phyloP scores from a whole-genome alignment of 1,140 invertebrate species.

The Camponotus vicinus region DNA sequence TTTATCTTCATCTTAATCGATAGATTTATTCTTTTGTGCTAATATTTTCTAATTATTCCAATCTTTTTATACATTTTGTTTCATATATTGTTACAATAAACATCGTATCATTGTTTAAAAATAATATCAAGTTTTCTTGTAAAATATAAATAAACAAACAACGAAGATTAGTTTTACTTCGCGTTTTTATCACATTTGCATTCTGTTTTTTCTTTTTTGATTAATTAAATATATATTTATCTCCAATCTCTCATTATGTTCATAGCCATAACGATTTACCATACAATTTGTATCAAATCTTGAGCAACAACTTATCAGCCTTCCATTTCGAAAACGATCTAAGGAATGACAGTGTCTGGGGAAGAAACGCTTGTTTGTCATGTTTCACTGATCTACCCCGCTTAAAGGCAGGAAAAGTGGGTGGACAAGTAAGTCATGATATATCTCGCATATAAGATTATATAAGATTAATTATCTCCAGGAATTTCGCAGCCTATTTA shows the following conservation, averaged over 20 bases:
- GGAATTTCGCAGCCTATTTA: not conserved
- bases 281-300: constrained; percentile 83
- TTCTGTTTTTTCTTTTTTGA: not conserved
- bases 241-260: constrained; percentile 23
- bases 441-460: not conserved
- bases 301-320: constrained; percentile 86
- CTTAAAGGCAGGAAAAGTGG: constrained; percentile 87
- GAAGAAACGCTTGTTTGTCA: constrained; percentile 71
- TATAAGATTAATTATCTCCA: constrained; percentile 32
- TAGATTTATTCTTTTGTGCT: not conserved
- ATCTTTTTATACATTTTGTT: not conserved
- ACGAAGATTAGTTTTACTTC: constrained; percentile 9
- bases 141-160: not conserved
- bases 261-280: constrained; percentile 89
- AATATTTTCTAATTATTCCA: not conserved
- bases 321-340: constrained; percentile 86
- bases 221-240: not conserved
- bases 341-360: constrained; percentile 82
- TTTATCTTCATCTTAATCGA: not conserved
- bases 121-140: not conserved
- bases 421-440: constrained; percentile 87
- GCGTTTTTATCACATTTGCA: not conserved
- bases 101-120: not conserved
- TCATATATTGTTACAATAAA: not conserved
- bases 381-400: constrained; percentile 88